Base-by-base conservation (phyloP, 1,140 invertebrate species). In the Caenorhabditis tropicalis region DNA sequence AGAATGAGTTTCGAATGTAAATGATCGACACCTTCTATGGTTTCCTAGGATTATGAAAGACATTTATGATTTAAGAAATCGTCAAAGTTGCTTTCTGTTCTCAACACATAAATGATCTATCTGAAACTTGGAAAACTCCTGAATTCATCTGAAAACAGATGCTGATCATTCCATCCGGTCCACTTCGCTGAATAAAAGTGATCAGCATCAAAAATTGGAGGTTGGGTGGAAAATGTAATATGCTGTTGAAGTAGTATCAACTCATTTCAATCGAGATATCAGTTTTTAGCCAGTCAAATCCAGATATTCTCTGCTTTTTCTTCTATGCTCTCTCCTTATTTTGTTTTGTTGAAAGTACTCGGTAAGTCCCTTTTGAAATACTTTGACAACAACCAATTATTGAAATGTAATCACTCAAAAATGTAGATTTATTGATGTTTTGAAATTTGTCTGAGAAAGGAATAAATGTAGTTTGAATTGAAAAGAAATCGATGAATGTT, bases 381-480 rank as follows among this genome's bases (percentile, higher is more conserved):
- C 36, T 36, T 36, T 5, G n/a, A 33, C 36, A 27, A 2, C 24
- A 19, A n/a, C 21, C 24, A 51, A 24, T 12, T 19, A 1, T 12
- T 27, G 29, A 58, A 1, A 33, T 33, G 58, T 33, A 65, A 65
- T 65, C 31, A 65, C 58, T 43, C 19, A 74, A 43, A 74, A 10
- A 46, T 46, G 21, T 43, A 74, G 65, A 74, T 74, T 74, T 74
- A 74, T 74, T 74, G 58, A 36, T 65, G 31, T 65, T n/a, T 36
- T 27, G n/a, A 65, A 6, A n/a, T 7, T n/a, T 21, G 21, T 16
- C 49, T 7, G 29, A 4, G 29, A 4, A 15, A 24, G 29, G 29
- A 27, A 56, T 56, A 19, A n/a, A 65, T 65, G 12, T 36, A 65
- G 58, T 65, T 65, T 65, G 33, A 65, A 16, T 39, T 36, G 33